Evolutionary conservation across 2,888 invertebrate genomes (phyloP).

Genomic region (Unio pictorum): DNA sequence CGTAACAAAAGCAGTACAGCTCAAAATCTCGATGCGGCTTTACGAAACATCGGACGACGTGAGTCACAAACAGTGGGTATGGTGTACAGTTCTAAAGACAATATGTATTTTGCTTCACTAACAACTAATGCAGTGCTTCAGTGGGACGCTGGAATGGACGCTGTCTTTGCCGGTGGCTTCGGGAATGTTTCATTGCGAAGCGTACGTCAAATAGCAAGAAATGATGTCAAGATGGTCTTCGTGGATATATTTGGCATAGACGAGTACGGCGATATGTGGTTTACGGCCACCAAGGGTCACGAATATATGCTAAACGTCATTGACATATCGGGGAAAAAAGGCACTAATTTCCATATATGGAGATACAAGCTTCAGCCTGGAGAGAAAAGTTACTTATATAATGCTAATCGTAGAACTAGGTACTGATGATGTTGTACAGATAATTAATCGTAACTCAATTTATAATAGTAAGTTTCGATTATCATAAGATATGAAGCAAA

Average conservation of each 20-base stretch:
- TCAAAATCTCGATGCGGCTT: slow-evolving; percentile 8
- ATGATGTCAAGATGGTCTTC: slow-evolving; percentile 19
- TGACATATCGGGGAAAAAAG: not conserved
- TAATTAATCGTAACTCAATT: no score
- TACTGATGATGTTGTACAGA: no score
- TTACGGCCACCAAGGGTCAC: slow-evolving; percentile 35
- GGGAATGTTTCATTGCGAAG: no score
- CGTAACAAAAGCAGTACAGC: slow-evolving; percentile 4
- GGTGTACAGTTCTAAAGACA: slow-evolving; percentile 16
- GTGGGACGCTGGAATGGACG: slow-evolving; percentile 10
- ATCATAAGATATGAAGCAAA: no score
- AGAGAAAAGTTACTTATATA: slow-evolving; percentile 9
- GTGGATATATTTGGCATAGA: slow-evolving; percentile 31
- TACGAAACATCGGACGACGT: slow-evolving; percentile 29
- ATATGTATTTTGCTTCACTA: slow-evolving; percentile 25
- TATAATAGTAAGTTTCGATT: no score
- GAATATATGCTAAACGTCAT: slow-evolving; percentile 11
- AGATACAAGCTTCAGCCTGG: slow-evolving; percentile 3
- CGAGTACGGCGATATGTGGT: slow-evolving; percentile 39
- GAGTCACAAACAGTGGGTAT: slow-evolving; percentile 28
- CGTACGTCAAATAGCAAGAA: slow-evolving; percentile 1
- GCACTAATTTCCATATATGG: slow-evolving; percentile 14
- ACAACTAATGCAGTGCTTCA: slow-evolving; percentile 9
- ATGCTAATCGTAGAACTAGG: slow-evolving; percentile 3
- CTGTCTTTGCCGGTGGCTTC: no score